Percentiles rank a stretch among this genome's conserved stretches.
Evolutionary conservation across 2,113 vertebrate species (phyloP).

Genomic region (Lontra canadensis): DNA sequence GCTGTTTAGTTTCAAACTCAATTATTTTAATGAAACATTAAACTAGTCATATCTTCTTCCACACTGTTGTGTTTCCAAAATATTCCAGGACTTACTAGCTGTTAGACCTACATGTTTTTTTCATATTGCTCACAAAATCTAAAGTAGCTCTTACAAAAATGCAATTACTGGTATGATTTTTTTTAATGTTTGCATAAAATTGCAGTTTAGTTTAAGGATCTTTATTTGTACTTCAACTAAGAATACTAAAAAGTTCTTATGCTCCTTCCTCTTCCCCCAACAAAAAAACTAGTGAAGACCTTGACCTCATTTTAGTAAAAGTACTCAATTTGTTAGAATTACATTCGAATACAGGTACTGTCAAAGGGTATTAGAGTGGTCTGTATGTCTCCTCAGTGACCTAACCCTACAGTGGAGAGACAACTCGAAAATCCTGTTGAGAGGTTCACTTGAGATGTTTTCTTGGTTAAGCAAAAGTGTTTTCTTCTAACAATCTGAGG

Average conservation of each 20-base stretch:
- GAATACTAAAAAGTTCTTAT: conserved; percentile 71
- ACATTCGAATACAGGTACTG: conserved; percentile 76
- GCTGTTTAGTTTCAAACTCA: conserved; percentile 15
- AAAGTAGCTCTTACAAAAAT: conserved; percentile 66
- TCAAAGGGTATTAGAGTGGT: conserved; percentile 56
- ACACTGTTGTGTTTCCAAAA: conserved; percentile 25
- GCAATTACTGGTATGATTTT: conserved; percentile 75
- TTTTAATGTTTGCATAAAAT: conserved; percentile 79
- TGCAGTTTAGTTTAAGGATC: conserved; percentile 81
- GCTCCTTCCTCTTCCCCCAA: background rate
- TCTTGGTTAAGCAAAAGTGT: background rate
- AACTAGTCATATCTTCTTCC: background rate
- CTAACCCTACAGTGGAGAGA: background rate
- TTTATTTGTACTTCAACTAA: conserved; percentile 77
- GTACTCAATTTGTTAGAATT: conserved; percentile 82
- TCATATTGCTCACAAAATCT: conserved; percentile 67
- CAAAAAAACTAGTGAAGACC: conserved; percentile 68
- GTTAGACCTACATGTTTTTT: background rate
- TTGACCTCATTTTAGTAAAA: conserved; percentile 83
- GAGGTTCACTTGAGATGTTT: background rate
- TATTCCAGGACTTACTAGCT: background rate
- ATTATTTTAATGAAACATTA: conserved; percentile 34
- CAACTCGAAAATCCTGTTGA: background rate
- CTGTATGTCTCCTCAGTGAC: conserved; percentile 48
- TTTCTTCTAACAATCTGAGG: background rate